Evolutionary conservation across 2,113 vertebrate species (phyloP).

Genomic region (Gallinago media): DNA sequence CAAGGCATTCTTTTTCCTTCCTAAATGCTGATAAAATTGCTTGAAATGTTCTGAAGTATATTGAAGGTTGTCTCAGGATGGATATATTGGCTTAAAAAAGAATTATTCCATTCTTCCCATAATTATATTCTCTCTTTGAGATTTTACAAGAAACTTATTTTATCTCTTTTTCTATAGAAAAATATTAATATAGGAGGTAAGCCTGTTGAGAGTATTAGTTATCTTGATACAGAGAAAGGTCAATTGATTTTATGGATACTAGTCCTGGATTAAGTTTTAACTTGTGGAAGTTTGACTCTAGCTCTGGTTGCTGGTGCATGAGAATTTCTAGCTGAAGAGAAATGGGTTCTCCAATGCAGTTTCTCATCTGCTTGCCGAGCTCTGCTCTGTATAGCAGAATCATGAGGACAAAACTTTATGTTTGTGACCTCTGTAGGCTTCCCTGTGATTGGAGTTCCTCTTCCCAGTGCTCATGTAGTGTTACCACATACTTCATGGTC

Average conservation of each 20-base stretch:
- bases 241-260: neutral
- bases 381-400: neutral
- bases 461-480: neutral
- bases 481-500: neutral
- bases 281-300: neutral
- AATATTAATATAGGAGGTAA: neutral
- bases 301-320: neutral
- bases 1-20: neutral
- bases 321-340: neutral
- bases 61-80: neutral
- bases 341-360: neutral
- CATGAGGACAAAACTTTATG: neutral
- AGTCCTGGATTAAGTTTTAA: neutral
- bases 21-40: constrained; percentile 25
- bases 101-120: neutral
- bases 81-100: neutral
- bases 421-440: neutral
- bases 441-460: neutral
- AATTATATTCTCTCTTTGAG: neutral
- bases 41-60: constrained; percentile 5
- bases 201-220: neutral
- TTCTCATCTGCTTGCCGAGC: neutral
- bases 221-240: neutral
- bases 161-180: neutral
- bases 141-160: neutral